These are phyloP conservation scores for Oreochromis grahami DNA, from an alignment of 2,797 vertebrate species.

Conservation along the genomic window DNA sequence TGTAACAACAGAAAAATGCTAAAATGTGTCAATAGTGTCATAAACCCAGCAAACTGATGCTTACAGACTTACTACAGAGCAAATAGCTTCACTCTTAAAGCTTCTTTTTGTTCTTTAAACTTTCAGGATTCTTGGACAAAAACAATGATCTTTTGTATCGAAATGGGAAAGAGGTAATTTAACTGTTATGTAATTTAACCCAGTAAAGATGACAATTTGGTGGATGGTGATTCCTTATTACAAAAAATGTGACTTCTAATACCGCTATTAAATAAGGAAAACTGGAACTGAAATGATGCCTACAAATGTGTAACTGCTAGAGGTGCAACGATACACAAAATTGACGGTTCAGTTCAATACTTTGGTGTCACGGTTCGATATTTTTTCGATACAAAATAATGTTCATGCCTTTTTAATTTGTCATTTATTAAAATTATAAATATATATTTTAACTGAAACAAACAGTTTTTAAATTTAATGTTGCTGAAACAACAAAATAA, in stretches of 20 bases:
- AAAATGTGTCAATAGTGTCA: neutral
- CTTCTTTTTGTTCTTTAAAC: neutral
- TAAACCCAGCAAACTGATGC: neutral
- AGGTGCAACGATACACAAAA: no score
- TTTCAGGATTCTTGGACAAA: constrained; percentile 93
- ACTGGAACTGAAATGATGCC: neutral
- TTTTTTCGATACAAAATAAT: no score
- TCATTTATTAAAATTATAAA: no score
- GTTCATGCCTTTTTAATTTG: no score
- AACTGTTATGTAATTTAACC: neutral
- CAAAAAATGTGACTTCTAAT: neutral
- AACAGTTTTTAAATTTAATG: no score
- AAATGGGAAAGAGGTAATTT: constrained; percentile 89
- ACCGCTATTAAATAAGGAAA: neutral
- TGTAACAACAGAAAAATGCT: neutral
- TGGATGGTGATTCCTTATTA: neutral
- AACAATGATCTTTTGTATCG: constrained; percentile 94
- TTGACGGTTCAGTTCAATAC: no score
- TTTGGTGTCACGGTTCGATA: no score
- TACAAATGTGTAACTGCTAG: neutral
- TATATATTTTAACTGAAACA: no score
- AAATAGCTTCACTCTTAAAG: neutral
- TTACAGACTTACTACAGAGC: neutral
- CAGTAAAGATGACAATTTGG: neutral
- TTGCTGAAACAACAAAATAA: no score